Conservation (phyloP, 2,113 vertebrate genomes). For the Clarias magur region DNA sequence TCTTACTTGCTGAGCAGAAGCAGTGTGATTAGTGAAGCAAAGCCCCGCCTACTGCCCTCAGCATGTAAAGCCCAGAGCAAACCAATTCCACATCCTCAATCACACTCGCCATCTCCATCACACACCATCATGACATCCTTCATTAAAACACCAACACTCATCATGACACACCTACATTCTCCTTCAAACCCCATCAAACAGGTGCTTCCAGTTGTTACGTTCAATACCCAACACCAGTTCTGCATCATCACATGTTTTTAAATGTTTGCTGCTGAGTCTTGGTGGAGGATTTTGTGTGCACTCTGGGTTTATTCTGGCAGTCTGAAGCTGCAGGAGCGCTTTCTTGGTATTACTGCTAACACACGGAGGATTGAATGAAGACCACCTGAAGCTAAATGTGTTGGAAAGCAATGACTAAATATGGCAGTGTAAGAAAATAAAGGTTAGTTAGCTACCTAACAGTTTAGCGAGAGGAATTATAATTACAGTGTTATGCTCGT, state of each 20-base stretch:
- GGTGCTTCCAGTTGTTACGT: neutral
- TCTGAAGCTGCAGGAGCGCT: neutral
- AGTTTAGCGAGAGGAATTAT: neutral
- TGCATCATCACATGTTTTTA: neutral
- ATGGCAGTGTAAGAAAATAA: neutral
- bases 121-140: too few relatives aligned
- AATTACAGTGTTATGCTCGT: neutral
- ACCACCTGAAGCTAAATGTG: neutral
- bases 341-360: neutral
- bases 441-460: neutral
- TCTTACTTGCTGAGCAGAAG: neutral
- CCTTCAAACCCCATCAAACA: neutral
- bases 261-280: neutral
- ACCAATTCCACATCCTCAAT: neutral
- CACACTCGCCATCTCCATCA: neutral
- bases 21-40: neutral
- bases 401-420: neutral
- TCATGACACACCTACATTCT: neutral
- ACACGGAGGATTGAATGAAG: neutral
- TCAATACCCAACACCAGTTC: neutral
- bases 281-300: neutral
- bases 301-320: slow-evolving; percentile 5
- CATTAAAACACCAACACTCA: too few relatives aligned
- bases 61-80: neutral
- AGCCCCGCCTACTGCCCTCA: neutral